Evolutionary conservation across 2,797 vertebrate species (phyloP), one percentile per base, ranked within the genome.

Genomic region (Chelmon rostratus): DNA sequence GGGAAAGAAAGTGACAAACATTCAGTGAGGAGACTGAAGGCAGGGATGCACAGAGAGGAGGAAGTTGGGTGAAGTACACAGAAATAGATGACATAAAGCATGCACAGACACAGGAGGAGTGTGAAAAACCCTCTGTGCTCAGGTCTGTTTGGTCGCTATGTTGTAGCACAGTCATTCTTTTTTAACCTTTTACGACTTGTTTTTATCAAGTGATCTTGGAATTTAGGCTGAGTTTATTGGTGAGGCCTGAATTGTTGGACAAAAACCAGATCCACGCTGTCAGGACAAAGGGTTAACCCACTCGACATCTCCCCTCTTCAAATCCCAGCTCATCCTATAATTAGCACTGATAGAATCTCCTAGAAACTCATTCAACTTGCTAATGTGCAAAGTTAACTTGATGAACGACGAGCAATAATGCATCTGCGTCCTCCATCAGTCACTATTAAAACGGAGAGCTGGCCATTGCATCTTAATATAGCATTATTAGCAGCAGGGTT

Each of bases 331-430:
- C 79, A 80, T 90, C 72, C 76, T 66, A 56, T 93, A 91, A 93
- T 92, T 89, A 86, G 70, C 33, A 42, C 79, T 63, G 86, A 92
- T 91, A 71, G 63, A 89, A 92, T 94, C 89, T 87, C 81, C 53
- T 53, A 53, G 84, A 93, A 92, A 90, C 83, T 92, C 88, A 87
- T 91, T 89, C 72, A 81, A 84, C 77, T 86, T 88, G 80, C 78
- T 92, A 90, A 92, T 91, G 90, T 86, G 82, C 80, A 86, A 92
- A 90, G 90, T 92, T 91, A 88, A 90, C 76, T 89, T 93, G 91
- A 92, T 91, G 85, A 91, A 92, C 73, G 67, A 85, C 12, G 6
- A 78, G 87, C 84, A 85, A 88, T 91, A 91, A 86, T 86, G 89
- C 82, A 65, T 84, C 72, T 74, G 66, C 4, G 8, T 54, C 83